A percentile compares a stretch with the other conserved stretches of the same genome.
phyloP scores from a whole-genome alignment of 2,113 vertebrate species.

The Pomatostomus ruficeps region DNA sequence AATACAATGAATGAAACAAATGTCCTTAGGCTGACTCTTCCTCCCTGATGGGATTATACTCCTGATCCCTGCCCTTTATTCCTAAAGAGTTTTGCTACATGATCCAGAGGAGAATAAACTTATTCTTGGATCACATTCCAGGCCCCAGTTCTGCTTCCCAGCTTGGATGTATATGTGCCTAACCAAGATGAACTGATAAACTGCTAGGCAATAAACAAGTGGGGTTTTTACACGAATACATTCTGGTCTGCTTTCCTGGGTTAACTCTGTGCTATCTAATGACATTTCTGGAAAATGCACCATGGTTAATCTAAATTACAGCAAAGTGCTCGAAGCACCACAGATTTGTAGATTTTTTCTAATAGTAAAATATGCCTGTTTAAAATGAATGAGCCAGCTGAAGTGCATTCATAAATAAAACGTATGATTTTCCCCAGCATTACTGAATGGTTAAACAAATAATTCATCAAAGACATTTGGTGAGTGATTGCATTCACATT shows the following conservation, averaged over 20 bases:
- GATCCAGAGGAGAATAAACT: neutral
- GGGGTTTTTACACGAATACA: neutral
- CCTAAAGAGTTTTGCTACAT: neutral
- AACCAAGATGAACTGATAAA: neutral
- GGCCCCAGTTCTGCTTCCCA: neutral
- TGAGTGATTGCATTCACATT: neutral
- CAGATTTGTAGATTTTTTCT: constrained; percentile 5
- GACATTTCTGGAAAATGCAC: neutral
- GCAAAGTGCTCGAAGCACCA: neutral
- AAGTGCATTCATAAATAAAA: constrained; percentile 12
- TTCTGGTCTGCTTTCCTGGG: neutral
- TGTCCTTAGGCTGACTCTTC: neutral
- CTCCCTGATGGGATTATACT: neutral
- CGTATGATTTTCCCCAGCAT: neutral
- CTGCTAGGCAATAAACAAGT: neutral
- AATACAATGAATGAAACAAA: neutral
- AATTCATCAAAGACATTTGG: neutral
- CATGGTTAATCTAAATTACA: neutral
- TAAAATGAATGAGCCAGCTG: neutral
- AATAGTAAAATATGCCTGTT: constrained; percentile 25
- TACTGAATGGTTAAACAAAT: constrained; percentile 8
- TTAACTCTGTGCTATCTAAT: neutral
- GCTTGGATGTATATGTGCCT: neutral
- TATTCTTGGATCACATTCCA: neutral
- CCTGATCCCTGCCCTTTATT: neutral